These are phyloP conservation scores for Volucella bombylans DNA, from an alignment of 2,888 invertebrate genomes.

Conservation along the genomic window DNA sequence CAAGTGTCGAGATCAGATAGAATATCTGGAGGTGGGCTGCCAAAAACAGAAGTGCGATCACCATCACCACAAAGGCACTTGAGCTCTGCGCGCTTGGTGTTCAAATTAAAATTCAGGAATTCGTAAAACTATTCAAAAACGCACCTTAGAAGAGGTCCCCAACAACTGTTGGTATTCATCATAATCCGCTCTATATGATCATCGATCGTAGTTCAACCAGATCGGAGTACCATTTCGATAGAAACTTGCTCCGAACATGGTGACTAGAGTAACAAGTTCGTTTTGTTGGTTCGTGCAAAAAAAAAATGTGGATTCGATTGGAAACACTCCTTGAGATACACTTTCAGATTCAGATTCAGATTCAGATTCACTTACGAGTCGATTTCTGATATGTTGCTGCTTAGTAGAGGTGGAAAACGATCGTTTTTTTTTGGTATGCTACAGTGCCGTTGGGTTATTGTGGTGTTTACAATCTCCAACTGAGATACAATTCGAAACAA, in stretches of 20 bases:
- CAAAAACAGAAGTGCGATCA: conserved; percentile 47
- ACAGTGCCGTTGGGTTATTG: too few species aligned
- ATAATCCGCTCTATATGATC: too few species aligned
- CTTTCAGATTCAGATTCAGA: conserved; percentile 33
- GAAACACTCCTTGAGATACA: conserved; percentile 33
- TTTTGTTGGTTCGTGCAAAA: not conserved
- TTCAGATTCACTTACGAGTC: conserved; percentile 44
- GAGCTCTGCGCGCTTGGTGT: conserved; percentile 16
- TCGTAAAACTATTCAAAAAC: conserved; percentile 42
- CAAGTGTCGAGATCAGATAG: too few species aligned
- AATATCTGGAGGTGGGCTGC: not conserved
- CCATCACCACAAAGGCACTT: conserved; percentile 22
- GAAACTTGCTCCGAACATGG: too few species aligned
- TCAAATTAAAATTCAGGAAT: conserved; percentile 47
- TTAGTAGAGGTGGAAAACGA: too few species aligned
- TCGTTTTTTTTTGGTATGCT: too few species aligned
- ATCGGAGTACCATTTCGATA: too few species aligned
- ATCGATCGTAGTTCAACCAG: too few species aligned
- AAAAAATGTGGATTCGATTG: conserved; percentile 37
- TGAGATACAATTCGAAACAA: too few species aligned
- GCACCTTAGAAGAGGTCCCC: conserved; percentile 27
- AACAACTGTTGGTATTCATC: too few species aligned
- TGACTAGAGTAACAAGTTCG: too few species aligned
- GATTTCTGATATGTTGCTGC: conserved; percentile 25
- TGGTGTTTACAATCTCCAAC: too few species aligned